Conservation (phyloP, 1,140 invertebrate genomes). For the Microplitis mediator region DNA sequence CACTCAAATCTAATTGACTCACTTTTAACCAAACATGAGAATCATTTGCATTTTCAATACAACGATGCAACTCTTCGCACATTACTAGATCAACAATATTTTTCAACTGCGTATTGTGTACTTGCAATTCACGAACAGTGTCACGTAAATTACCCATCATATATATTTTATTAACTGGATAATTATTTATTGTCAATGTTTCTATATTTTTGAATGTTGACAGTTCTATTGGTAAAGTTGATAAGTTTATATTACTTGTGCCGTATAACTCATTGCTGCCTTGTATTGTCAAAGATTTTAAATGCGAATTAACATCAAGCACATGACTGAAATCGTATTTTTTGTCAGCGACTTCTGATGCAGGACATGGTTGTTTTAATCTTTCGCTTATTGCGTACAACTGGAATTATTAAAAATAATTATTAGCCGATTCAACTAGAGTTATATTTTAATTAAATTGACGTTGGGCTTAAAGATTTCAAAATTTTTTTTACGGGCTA, state of each 20-base stretch:
- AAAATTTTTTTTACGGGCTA: no score
- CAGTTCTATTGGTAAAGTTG: conserved; percentile 80
- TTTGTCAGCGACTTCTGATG: conserved; percentile 71
- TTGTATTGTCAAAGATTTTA: conserved; percentile 72
- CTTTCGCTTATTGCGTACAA: conserved; percentile 86
- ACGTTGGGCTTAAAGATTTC: no score
- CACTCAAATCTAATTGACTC: conserved; percentile 74
- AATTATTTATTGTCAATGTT: conserved; percentile 66
- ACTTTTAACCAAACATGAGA: conserved; percentile 59
- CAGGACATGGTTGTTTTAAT: conserved; percentile 83
- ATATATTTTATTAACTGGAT: conserved; percentile 71
- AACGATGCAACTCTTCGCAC: conserved; percentile 76
- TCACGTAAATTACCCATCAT: conserved; percentile 73
- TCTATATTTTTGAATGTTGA: conserved; percentile 78
- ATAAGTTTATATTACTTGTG: conserved; percentile 83
- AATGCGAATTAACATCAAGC: conserved; percentile 83
- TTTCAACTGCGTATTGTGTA: conserved; percentile 67
- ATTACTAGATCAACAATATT: conserved; percentile 75
- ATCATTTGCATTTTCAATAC: conserved; percentile 55
- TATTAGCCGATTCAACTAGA: not conserved
- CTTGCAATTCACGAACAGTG: conserved; percentile 67
- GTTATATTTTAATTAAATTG: not conserved
- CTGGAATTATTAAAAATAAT: conserved; percentile 64
- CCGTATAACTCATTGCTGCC: conserved; percentile 70
- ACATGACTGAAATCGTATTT: conserved; percentile 87